phyloP scores from a whole-genome alignment of 1,140 invertebrate genomes.

The Meloidogyne hapla region DNA sequence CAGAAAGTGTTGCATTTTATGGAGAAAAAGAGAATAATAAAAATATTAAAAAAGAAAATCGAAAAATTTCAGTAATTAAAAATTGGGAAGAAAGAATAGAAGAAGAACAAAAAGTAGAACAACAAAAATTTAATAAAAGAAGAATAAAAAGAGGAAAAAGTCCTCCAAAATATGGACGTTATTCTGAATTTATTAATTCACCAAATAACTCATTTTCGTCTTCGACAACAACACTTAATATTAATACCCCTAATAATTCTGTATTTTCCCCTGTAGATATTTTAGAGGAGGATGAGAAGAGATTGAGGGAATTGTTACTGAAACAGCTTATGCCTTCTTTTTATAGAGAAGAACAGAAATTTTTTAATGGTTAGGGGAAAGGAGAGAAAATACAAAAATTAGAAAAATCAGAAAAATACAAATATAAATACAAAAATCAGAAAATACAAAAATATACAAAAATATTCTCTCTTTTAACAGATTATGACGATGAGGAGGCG shows the following conservation, averaged over 20 bases:
- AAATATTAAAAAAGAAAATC: no score
- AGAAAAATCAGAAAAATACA: slow-evolving; percentile 22
- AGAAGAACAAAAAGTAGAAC: not conserved
- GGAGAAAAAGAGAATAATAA: no score
- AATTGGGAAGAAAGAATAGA: not conserved
- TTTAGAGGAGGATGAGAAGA: not conserved
- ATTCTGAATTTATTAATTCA: slow-evolving; percentile 12
- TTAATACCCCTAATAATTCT: slow-evolving; percentile 10
- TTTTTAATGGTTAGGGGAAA: not conserved
- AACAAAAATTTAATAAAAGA: not conserved
- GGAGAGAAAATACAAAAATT: slow-evolving; percentile 14
- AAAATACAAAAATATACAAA: not conserved
- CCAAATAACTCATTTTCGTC: not conserved
- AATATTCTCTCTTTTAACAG: slow-evolving; percentile 29
- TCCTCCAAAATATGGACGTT: slow-evolving; percentile 21
- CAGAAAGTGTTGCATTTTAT: not conserved
- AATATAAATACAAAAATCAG: not conserved
- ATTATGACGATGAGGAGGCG: slow-evolving; percentile 51
- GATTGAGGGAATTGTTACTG: not conserved
- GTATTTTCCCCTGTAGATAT: not conserved
- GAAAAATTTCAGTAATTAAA: not conserved
- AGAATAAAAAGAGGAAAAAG: slow-evolving; percentile 9
- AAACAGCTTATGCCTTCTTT: slow-evolving; percentile 8
- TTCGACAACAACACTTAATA: not conserved
- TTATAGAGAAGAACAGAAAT: slow-evolving; percentile 4